Conservation (phyloP, 2,888 invertebrate species). For the Bugula neritina region DNA sequence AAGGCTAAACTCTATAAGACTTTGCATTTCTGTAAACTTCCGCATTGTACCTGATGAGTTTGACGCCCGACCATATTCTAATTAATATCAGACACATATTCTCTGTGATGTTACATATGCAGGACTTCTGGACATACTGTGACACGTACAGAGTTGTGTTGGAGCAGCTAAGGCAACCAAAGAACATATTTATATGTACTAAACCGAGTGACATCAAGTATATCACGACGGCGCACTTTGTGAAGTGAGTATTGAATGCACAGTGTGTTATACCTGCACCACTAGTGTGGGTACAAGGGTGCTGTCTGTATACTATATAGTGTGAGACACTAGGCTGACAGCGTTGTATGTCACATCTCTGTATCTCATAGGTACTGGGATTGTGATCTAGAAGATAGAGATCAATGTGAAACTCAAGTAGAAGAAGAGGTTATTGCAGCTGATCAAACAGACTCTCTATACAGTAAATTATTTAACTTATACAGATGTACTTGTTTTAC, state of each 20-base stretch:
- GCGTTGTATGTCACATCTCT: too few relatives aligned
- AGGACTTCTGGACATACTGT: conserved; percentile 52
- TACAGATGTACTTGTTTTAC: too few relatives aligned
- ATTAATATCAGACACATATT: too few relatives aligned
- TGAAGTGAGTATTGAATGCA: conserved; percentile 37
- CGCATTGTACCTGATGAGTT: too few relatives aligned
- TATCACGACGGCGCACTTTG: conserved; percentile 47
- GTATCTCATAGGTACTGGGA: conserved; percentile 24
- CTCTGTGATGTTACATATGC: too few relatives aligned
- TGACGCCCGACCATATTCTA: too few relatives aligned
- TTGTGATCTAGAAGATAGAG: conserved; percentile 6
- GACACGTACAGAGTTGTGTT: conserved; percentile 45
- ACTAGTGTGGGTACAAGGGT: too few relatives aligned
- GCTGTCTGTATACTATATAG: too few relatives aligned
- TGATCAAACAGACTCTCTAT: neutral
- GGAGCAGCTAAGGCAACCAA: conserved; percentile 45
- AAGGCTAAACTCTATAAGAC: too few relatives aligned
- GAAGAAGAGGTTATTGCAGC: neutral
- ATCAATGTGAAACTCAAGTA: neutral
- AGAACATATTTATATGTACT: conserved; percentile 47
- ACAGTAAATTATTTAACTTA: conserved; percentile 5
- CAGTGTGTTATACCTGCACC: neutral
- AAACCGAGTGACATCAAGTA: conserved; percentile 50
- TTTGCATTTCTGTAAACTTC: too few relatives aligned
- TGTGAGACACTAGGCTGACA: too few relatives aligned